Evolutionary conservation across 92 coral and sea anemone species (phyloP), one percentile per base, ranked within the genome.

Genomic region (Pocillopora meandrina): DNA sequence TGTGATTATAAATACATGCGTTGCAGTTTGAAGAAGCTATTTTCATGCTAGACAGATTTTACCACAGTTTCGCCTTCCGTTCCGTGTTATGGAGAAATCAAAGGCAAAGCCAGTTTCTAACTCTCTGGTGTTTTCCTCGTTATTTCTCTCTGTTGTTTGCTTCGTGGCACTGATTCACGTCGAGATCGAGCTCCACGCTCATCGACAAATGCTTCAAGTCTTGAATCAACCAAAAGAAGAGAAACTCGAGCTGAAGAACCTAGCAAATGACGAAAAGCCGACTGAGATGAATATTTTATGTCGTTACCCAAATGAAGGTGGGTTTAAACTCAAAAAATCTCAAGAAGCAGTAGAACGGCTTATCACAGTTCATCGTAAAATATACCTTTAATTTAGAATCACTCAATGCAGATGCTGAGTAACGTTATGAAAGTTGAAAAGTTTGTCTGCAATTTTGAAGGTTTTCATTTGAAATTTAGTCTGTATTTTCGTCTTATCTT

Each of bases 131-230:
- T 59, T 76, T 76, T 76, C 80, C 26, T 23, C 66, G 36, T 23
- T 76, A 76, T 76, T 58, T 76, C 62, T 59, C 21, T 76, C 55
- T 55, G 42, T 76, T 59, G 49, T 81, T 34, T 81, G 85, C 33
- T 26, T 71, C 12, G 67, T 18, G 35, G 85, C 47, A 20, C 31
- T 80, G 75, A 69, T 80, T 66, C 84, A 80, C 64, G 75, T 80
- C 47, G 84, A 80, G 84, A 16, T 49, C 47, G 75, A 69, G 55
- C 75, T 80, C 21, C 26, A 66, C 65, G 75, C 33, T 69, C 74
- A 80, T 66, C 73, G 84, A 64, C 84, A 80, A 63, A 77, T 77
- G 81, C 70, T 77, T 34, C 68, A 77, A 36, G 71, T 61, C 20
- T 77, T 77, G 33, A 61, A 31, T 63, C 81, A 61, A 61, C 58